Evolutionary conservation across 2,797 vertebrate genomes (phyloP).

Genomic region (Micrastur ruficollis): DNA sequence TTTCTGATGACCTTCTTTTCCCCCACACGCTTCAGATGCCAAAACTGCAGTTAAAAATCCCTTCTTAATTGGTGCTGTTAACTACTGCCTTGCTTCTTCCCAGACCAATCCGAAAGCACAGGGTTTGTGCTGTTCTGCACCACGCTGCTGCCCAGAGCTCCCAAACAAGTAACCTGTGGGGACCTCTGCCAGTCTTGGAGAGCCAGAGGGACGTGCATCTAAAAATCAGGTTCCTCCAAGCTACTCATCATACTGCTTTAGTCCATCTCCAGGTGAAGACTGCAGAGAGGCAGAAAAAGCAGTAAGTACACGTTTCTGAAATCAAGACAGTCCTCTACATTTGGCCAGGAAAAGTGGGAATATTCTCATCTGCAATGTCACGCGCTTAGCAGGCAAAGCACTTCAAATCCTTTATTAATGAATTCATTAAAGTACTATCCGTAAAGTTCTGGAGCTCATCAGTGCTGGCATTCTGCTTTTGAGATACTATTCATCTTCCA

Average conservation of each 20-base stretch:
- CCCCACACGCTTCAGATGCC: too few species aligned
- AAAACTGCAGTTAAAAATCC: neutral
- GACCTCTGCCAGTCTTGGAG: too few species aligned
- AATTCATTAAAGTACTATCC: neutral
- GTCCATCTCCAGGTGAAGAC: neutral
- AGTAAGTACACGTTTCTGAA: neutral
- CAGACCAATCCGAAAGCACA: neutral
- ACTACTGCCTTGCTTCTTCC: neutral
- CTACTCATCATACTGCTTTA: neutral
- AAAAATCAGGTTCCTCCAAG: neutral
- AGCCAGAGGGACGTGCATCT: neutral
- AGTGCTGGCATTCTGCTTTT: neutral
- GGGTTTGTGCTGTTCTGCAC: neutral
- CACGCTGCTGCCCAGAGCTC: neutral
- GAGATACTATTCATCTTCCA: neutral
- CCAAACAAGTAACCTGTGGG: accelerated
- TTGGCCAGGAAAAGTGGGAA: neutral
- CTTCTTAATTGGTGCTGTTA: neutral
- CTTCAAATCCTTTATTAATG: neutral
- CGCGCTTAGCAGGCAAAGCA: neutral
- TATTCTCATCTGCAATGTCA: neutral
- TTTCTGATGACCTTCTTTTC: too few species aligned
- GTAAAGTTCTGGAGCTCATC: neutral
- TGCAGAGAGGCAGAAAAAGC: neutral
- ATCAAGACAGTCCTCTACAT: neutral